Base-by-base conservation (phyloP, 2,888 invertebrate species). In the Cordilura impudica region DNA sequence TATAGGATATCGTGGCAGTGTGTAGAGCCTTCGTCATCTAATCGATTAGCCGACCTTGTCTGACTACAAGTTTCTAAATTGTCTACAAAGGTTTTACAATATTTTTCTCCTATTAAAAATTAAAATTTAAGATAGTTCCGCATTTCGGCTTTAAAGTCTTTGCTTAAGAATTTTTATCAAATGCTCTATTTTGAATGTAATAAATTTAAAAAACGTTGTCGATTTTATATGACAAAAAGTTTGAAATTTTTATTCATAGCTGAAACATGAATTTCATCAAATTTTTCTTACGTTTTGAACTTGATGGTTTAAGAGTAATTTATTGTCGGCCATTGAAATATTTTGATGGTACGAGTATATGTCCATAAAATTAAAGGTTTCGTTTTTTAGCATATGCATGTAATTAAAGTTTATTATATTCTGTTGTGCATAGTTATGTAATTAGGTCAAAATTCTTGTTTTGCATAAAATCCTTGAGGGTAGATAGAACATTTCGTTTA, bases 381-480 rank as follows among this genome's bases (percentile, higher is more conserved):
- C 26, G n/a, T 26, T 26, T 53, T 60, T 53, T 35, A 16, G 16
- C 47, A 60, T 3, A 56, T 56, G 29, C 6, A 56, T 56, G 29
- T 47, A 53, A 31, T 31, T 19, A 53, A 47, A 69, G 19, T 54
- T 71, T 16, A 12, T 18, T 21, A 19, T 8, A 31, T 65, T 12
- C 19, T 23, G 51, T 18, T 29, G 14, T 18, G 23, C n/a, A 7
- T 35, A 47, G 29, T 60, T 71, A 29, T 77, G 66, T 77, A 77
- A 77, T 77, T 77, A 54, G 77, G 77, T 71, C 71, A 77, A 60
- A 77, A 66, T 71, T 66, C 23, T 60, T 66, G 71, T 67, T 77
- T 71, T 77, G 66, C 77, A 77, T 77, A 66, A 71, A 77, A 77
- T 71, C 71, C 71, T 77, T 71, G 77, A 66, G 66, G 66, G 60